Evolutionary conservation across 2,888 invertebrate species (phyloP).

Genomic region (Drosophila buzzatii): DNA sequence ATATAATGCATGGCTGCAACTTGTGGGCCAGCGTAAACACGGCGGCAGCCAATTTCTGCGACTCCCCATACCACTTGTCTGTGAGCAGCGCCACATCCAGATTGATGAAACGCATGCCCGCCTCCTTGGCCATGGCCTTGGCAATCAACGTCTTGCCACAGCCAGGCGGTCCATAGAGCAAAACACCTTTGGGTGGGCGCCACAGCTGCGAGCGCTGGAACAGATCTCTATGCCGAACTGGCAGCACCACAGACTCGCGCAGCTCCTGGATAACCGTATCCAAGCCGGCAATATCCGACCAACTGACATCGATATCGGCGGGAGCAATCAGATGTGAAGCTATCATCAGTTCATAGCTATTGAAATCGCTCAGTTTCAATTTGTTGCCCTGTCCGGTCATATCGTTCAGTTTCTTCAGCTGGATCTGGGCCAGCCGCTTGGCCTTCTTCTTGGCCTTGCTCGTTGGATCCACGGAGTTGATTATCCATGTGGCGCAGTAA

Average conservation of each 20-base stretch:
- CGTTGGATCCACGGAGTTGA: constrained; percentile 95
- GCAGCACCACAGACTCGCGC: constrained; percentile 96
- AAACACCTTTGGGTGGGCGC: constrained; percentile 97
- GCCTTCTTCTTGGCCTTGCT: constrained; percentile 94
- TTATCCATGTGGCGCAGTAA: constrained; percentile 94
- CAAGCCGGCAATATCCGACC: constrained; percentile 96
- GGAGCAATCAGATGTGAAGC: constrained; percentile 97
- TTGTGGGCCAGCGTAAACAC: constrained; percentile 97
- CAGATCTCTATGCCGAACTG: constrained; percentile 93
- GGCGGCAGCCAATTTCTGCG: constrained; percentile 97
- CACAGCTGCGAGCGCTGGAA: constrained; percentile 93
- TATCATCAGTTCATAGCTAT: constrained; percentile 97
- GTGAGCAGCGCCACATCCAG: constrained; percentile 96
- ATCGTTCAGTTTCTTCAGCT: constrained; percentile 88
- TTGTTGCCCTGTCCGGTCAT: constrained; percentile 86
- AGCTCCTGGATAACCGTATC: constrained; percentile 94
- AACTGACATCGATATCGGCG: constrained; percentile 89
- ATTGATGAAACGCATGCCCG: constrained; percentile 97
- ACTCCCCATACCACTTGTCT: constrained; percentile 99
- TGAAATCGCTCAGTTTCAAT: constrained; percentile 89
- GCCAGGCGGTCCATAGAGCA: constrained; percentile 97
- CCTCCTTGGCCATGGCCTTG: constrained; percentile 97
- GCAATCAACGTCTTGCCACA: constrained; percentile 99
- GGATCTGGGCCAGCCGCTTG: constrained; percentile 91
- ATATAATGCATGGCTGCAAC: constrained; percentile 95